Base-by-base conservation (phyloP, 2,797 vertebrate species). In the Falco cherrug region DNA sequence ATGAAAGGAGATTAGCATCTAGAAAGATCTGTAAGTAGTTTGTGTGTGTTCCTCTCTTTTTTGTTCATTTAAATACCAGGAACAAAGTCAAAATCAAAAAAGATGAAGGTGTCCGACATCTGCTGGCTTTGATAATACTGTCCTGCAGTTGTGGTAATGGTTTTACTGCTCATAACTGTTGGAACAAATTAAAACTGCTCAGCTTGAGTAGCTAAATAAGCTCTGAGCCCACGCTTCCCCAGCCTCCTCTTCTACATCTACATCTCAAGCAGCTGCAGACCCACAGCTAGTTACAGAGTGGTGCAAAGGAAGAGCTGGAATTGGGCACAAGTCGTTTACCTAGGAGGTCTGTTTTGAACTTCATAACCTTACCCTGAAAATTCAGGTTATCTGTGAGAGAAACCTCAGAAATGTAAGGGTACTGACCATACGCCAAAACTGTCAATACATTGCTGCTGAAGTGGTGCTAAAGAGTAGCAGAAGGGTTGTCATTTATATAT, bases 181-280 rank as follows among this genome's bases (percentile, higher is more conserved):
- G 94, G 57, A 95, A 93, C 67, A 96, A 97, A 96, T 97, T 96
- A 96, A 97, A 97, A 92, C 63, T 94, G 56, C 96, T 96, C 93
- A 93, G 74, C 93, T 84, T 86, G 91, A 96, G 48, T 84, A 91
- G 85, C 95, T 91, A 81, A 95, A 63, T 96, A 86, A 91, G 78
- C 78, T 93, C 61, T 56, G 81, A 88, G 76, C 71, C 33, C 39
- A 6, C 1, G 3, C 50, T 31, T 59, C 26, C 65, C 28, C 59
- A 4, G 0, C 82, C 33, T 75, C 61, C 70, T 56, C 50, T 31
- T 54, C 69, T 41, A 35, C 71, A 51, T 11, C 26, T 71, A 35
- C 21, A 11, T 73, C 82, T 95, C 64, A 35, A 87, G 84, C 76
- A 94, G 56, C 70, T 64, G 6, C 86, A 95, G 75, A 57, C 41